phyloP scores from a whole-genome alignment of 2,888 invertebrate species.

The Lasioglossum vierecki region DNA sequence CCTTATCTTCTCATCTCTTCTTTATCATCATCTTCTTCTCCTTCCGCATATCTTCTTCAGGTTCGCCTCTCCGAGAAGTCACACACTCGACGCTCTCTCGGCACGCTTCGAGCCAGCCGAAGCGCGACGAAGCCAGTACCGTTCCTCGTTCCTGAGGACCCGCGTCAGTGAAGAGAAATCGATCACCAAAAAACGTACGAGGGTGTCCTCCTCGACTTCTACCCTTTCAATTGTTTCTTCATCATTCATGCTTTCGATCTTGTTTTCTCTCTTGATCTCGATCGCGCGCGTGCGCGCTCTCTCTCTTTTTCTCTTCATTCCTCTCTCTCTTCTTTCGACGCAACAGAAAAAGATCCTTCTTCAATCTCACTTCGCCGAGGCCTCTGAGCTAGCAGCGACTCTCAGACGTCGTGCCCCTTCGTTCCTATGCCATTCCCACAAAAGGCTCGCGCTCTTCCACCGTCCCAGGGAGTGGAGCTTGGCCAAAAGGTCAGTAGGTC shows the following conservation, averaged over 20 bases:
- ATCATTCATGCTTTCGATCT: neutral
- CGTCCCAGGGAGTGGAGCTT: constrained; percentile 50
- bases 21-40: neutral
- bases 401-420: constrained; percentile 23
- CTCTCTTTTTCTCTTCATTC: neutral
- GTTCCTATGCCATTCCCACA: constrained; percentile 4
- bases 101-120: constrained; percentile 67
- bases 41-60: neutral
- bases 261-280: neutral
- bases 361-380: constrained; percentile 6
- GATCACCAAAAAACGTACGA: constrained; percentile 38
- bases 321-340: neutral
- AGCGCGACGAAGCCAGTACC: constrained; percentile 34
- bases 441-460: constrained; percentile 29
- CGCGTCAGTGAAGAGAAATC: constrained; percentile 47
- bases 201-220: constrained; percentile 11
- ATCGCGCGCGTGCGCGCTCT: neutral
- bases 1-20: neutral
- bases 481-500: constrained; percentile 60
- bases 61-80: constrained; percentile 4
- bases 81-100: constrained; percentile 36
- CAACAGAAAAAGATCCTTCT: constrained; percentile 22
- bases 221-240: constrained; percentile 3
- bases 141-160: constrained; percentile 50
- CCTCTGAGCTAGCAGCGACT: constrained; percentile 39